phyloP scores from a whole-genome alignment of 2,888 invertebrate species.

The Glomeris marginata region DNA sequence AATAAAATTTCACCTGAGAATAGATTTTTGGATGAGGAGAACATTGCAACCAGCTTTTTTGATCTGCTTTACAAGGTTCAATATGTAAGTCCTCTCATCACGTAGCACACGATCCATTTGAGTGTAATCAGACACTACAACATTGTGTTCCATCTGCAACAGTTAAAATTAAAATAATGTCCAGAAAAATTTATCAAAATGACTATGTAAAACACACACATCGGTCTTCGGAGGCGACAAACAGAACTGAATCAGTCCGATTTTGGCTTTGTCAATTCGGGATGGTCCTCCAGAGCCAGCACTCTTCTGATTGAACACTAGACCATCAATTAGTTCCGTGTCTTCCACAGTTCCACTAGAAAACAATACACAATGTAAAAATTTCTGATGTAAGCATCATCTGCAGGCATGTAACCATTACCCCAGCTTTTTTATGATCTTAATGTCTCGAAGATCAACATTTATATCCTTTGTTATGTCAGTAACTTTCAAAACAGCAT shows the following conservation, averaged over 20 bases:
- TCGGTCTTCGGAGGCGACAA: constrained; percentile 99
- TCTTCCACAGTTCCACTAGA: constrained; percentile 82
- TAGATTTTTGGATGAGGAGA: constrained; percentile 72
- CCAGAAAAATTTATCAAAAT: background rate
- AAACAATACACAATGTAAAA: background rate
- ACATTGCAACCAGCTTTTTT: constrained; percentile 98
- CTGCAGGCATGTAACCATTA: constrained; percentile 20
- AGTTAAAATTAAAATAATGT: too few relatives aligned
- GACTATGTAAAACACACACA: constrained; percentile 42
- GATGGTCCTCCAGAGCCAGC: constrained; percentile 83
- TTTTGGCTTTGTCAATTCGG: constrained; percentile 91
- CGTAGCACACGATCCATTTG: constrained; percentile 98
- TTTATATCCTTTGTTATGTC: constrained; percentile 53
- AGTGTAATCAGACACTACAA: constrained; percentile 92
- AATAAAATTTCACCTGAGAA: constrained; percentile 45
- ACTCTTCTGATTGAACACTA: constrained; percentile 80
- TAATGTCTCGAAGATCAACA: constrained; percentile 84
- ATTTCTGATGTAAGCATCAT: background rate
- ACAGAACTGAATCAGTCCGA: constrained; percentile 98
- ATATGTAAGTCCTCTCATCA: constrained; percentile 92
- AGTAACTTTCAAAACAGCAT: constrained; percentile 79
- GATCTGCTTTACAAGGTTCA: constrained; percentile 97
- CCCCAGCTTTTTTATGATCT: constrained; percentile 91
- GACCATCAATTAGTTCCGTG: constrained; percentile 86
- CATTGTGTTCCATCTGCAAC: constrained; percentile 32